Base-by-base conservation (phyloP, 2,888 invertebrate genomes). In the Epirrita christyi region DNA sequence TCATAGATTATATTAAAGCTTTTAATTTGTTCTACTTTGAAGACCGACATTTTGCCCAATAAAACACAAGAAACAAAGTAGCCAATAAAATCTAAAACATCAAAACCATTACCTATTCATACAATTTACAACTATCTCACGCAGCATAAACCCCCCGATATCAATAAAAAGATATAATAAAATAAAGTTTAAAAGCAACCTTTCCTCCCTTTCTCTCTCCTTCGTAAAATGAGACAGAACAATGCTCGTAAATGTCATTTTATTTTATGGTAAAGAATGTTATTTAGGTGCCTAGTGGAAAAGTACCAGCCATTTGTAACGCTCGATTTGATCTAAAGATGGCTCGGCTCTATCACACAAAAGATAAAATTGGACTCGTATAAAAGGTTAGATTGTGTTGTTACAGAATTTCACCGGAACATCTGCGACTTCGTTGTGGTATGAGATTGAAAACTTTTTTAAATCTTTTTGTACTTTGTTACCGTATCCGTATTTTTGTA, bases 101-200 rank as follows among this genome's bases (percentile, higher is more conserved):
- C 21, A 21, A 21, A 3, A 21, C 21, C 21, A 3, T 21, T 21
- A 21, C 21, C 21, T 21, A 43, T 38, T 5, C 10, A 66, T 29
- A 9, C 51, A 56, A 49, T 59, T 57, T 59, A 59, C 57, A 67
- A 47, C 46, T n/a, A 37, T 29, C 42, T 40, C 40, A 51, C 45
- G 11, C 11, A 21, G 27, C 40, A 60, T 55, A 55, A 54, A 46
- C 52, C 21, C 55, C 37, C 27, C 42, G 48, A 56, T 50, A 57
- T 55, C 64, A 44, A 66, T 71, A 68, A 75, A 75, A 70, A 60
- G 2, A 64, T 41, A 58, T 66, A 46, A 55, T 66, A 68, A 70
- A 63, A 61, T 52, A 56, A 60, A 28, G 42, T 54, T 63, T 61
- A 55, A 59, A 66, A 57, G 48, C 44, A 40, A 46, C 47, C 48